Percentiles rank a stretch among this genome's conserved stretches.
phyloP scores from a whole-genome alignment of 2,888 invertebrate genomes.

The Ecdyonurus torrentis region DNA sequence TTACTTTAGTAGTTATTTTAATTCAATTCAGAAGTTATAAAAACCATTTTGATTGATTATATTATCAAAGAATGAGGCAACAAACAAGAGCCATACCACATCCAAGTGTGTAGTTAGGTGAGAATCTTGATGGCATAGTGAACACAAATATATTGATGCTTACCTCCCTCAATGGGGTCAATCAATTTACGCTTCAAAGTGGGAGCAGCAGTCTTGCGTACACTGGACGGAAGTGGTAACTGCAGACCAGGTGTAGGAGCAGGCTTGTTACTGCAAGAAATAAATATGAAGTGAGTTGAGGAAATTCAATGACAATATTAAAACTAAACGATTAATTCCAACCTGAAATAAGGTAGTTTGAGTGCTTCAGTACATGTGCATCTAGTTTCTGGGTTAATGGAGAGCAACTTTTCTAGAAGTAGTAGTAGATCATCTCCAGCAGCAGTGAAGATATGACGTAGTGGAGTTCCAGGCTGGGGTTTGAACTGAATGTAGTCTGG shows the following conservation, averaged over 20 bases:
- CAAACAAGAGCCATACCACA: too few species aligned
- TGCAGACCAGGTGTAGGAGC: conserved; percentile 70
- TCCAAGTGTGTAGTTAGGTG: too few species aligned
- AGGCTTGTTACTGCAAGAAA: conserved; percentile 52
- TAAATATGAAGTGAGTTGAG: not conserved
- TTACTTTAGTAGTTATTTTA: too few species aligned
- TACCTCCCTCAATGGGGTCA: conserved; percentile 47
- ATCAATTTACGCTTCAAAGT: conserved; percentile 60
- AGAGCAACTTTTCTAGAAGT: conserved; percentile 57
- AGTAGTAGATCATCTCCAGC: conserved; percentile 81
- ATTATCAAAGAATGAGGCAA: too few species aligned
- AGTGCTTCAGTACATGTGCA: conserved; percentile 70
- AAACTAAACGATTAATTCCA: conserved; percentile 11
- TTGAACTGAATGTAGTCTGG: conserved; percentile 92
- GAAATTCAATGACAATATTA: not conserved
- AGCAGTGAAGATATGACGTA: conserved; percentile 89
- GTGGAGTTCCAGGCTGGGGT: conserved; percentile 60
- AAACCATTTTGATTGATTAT: too few species aligned
- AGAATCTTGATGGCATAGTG: too few species aligned
- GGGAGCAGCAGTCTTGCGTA: conserved; percentile 36
- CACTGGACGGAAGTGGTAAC: conserved; percentile 57
- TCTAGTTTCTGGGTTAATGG: conserved; percentile 66
- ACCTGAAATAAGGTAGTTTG: conserved; percentile 76
- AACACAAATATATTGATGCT: conserved; percentile 6
- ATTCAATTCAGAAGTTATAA: too few species aligned